phyloP scores from a whole-genome alignment of 2,113 vertebrate species.

The Galbula dea region DNA sequence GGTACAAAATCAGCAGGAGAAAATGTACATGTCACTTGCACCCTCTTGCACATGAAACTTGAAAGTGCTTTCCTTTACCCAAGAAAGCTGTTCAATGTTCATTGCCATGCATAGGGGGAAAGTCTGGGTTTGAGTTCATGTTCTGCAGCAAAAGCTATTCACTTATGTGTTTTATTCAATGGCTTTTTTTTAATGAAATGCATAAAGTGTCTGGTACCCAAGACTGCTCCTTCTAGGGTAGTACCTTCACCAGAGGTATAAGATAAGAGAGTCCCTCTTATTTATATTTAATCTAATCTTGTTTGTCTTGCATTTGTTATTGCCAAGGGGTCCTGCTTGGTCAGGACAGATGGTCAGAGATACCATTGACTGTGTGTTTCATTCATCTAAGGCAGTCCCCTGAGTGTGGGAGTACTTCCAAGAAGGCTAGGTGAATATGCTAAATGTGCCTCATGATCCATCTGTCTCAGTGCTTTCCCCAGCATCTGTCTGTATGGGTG shows the following conservation, averaged over 20 bases:
- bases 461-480: neutral
- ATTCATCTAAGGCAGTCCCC: neutral
- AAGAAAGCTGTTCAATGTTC: neutral
- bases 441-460: neutral
- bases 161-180: neutral
- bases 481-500: neutral
- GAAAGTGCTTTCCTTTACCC: neutral
- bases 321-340: neutral
- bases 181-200: neutral
- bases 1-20: neutral
- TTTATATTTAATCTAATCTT: neutral
- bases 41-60: neutral
- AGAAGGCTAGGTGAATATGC: neutral
- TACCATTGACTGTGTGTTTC: neutral
- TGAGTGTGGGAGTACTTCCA: neutral
- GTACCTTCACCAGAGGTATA: neutral
- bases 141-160: neutral
- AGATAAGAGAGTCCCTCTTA: neutral
- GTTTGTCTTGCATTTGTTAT: neutral
- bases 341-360: neutral
- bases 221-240: neutral
- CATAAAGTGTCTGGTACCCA: neutral
- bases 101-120: neutral
- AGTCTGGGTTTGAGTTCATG: neutral
- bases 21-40: neutral